Evolutionary conservation across 2,888 invertebrate genomes (phyloP), one percentile per base, ranked within the genome.

Genomic region (Cephus sareptanus): DNA sequence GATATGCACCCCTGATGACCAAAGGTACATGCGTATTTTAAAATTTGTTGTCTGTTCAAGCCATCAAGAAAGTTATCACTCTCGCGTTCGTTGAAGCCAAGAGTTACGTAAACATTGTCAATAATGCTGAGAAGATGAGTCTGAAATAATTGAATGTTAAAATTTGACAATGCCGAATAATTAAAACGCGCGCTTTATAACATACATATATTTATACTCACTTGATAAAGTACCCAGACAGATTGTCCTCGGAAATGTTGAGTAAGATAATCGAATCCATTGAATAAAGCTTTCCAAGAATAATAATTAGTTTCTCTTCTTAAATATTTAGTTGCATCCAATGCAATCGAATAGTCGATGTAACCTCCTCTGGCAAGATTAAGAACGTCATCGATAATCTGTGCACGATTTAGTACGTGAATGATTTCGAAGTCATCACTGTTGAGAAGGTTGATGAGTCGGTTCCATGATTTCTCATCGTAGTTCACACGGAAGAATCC

Each of bases 371-470:
- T 93, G n/a, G 96, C 96, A 78, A 96, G 93, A 90, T 95, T 95
- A 84, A 96, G 93, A 1, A 95, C 93, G 90, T 98, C 98, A 86
- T 98, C 96, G 15, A 98, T 94, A 34, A 96, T 93, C 92, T 97
- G 96, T 0, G 96, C 97, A 69, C 97, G 93, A 91, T 96, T 97
- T 15, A 95, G 88, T 0, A 93, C 90, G 77, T 94, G 93, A 80
- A 96, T 95, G 0, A 82, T 84, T 1, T 82, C 81, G 75, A 93
- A 92, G 80, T 92, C 90, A 6, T 93, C 89, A 0, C 80, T 85
- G 6, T 86, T 85, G 40, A 95, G 87, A 1, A 92, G 93, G 0
- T 85, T 82, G 0, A 92, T 92, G 4, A 96, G 86, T 0, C 92
- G 89, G 1, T 92, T 83, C 95, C 95, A 95, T 0, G 94, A 93